These are phyloP conservation scores for Sterna hirundo DNA, from an alignment of 2,113 vertebrate species.

Conservation along the genomic window DNA sequence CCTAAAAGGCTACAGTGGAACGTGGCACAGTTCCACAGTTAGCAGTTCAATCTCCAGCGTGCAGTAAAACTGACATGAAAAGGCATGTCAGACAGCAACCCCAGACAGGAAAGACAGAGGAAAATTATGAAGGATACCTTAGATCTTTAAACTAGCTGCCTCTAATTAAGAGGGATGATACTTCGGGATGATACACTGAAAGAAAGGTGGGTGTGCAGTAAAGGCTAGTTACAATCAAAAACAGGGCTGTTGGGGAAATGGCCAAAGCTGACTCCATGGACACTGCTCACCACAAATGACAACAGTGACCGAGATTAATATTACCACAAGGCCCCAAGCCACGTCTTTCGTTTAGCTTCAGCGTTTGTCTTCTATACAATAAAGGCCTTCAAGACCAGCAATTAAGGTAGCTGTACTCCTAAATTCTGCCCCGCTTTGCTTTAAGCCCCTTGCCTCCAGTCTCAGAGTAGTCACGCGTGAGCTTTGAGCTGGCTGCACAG, in stretches of 20 bases:
- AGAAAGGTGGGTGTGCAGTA: neutral
- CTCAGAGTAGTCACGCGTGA: neutral
- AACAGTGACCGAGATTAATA: rapidly evolving
- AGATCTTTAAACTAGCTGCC: neutral
- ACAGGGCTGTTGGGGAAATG: neutral
- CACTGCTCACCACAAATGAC: neutral
- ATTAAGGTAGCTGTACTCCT: neutral
- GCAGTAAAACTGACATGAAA: neutral
- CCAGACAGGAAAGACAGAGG: neutral
- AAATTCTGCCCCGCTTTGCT: neutral
- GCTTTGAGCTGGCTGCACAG: neutral
- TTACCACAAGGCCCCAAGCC: neutral
- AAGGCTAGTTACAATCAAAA: neutral
- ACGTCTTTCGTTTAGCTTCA: neutral
- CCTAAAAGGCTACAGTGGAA: neutral
- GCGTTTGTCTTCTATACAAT: rapidly evolving
- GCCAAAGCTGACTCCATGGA: neutral
- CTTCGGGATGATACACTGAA: neutral
- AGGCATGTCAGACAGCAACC: neutral
- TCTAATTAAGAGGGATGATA: neutral
- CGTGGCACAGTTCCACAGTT: neutral
- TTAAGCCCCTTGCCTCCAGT: neutral
- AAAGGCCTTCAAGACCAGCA: neutral
- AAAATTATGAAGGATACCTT: neutral
- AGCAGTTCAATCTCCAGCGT: neutral